phyloP scores from a whole-genome alignment of 2,113 vertebrate species.

The Megaptera novaeangliae region DNA sequence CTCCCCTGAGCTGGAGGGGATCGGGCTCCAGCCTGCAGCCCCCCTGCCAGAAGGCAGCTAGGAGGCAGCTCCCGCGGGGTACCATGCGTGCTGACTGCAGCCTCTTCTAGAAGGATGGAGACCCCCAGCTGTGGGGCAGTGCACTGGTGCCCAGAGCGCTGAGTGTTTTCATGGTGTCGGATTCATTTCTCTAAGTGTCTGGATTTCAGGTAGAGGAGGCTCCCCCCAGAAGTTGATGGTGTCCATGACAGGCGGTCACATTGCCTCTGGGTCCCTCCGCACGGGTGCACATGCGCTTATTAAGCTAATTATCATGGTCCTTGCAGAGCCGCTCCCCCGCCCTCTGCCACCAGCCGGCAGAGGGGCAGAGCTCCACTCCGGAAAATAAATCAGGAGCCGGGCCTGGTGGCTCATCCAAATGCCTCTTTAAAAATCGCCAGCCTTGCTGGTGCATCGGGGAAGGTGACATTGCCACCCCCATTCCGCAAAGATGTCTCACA shows the following conservation, averaged over 20 bases:
- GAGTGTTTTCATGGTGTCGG: background rate
- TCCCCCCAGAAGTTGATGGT: background rate
- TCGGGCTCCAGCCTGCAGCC: background rate
- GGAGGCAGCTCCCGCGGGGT: background rate
- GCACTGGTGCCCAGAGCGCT: background rate
- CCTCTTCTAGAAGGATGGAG: background rate
- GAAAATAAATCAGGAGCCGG: background rate
- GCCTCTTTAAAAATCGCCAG: background rate
- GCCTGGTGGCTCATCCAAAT: background rate
- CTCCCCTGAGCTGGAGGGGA: background rate
- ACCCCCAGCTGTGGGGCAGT: rapidly evolving
- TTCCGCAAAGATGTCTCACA: background rate
- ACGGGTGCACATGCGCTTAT: background rate
- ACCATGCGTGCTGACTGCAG: background rate
- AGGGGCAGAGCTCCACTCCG: background rate
- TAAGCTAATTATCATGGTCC: slow-evolving; percentile 35
- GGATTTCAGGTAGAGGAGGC: background rate
- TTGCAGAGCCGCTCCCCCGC: background rate
- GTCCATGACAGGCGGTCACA: background rate
- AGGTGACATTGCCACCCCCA: background rate
- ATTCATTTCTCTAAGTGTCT: slow-evolving; percentile 2
- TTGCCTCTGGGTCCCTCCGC: background rate
- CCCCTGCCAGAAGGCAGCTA: background rate
- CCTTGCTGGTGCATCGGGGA: background rate
- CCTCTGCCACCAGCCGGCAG: background rate